phyloP scores from a whole-genome alignment of 2,797 vertebrate genomes.

The Acropternis orthonyx region DNA sequence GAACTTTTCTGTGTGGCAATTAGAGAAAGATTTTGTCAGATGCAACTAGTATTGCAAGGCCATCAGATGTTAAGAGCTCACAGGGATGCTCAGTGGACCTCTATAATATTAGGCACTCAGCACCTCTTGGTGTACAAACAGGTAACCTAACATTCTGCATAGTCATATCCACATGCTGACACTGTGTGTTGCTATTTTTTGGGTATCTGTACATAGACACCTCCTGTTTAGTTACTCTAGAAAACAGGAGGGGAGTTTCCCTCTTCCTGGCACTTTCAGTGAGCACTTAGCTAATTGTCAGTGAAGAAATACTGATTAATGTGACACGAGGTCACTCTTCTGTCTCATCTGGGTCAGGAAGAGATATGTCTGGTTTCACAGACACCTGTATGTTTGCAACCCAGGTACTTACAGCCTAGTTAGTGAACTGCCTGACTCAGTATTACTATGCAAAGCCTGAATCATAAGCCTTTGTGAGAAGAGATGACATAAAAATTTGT shows the following conservation, averaged over 20 bases:
- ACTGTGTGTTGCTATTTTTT: background rate
- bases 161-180: background rate
- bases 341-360: background rate
- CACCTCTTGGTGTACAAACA: background rate
- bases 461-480: background rate
- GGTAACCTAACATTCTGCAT: background rate
- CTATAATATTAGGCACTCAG: background rate
- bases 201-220: background rate
- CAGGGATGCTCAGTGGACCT: background rate
- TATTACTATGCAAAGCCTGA: background rate
- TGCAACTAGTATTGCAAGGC: background rate
- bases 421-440: background rate
- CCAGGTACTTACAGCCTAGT: background rate
- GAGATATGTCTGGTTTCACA: background rate
- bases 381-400: background rate
- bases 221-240: background rate
- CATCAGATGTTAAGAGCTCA: background rate
- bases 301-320: background rate
- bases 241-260: background rate
- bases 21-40: background rate
- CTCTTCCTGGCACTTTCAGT: background rate
- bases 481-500: background rate
- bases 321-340: background rate
- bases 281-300: background rate
- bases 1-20: background rate